phyloP scores from a whole-genome alignment of 1,140 invertebrate species.

The Drosophila kepulauana region DNA sequence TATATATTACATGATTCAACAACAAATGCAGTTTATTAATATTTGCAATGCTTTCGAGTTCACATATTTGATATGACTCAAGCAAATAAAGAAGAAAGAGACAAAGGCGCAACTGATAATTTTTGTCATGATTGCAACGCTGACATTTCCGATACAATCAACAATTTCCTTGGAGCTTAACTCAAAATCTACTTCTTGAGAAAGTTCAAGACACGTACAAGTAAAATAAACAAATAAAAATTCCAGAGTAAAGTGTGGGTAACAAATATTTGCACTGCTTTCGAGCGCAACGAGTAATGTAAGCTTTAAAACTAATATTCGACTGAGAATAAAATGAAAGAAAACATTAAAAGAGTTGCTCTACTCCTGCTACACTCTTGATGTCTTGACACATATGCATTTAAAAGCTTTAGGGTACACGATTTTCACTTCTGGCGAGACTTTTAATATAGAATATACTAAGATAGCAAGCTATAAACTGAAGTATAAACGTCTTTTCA shows the following conservation, averaged over 20 bases:
- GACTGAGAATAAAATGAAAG: neutral
- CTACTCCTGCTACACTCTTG: too few species aligned
- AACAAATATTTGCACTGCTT: neutral
- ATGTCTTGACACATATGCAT: too few species aligned
- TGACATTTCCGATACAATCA: conserved; percentile 3
- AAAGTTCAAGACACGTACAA: neutral
- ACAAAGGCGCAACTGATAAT: conserved; percentile 13
- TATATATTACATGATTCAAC: conserved; percentile 20
- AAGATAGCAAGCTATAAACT: too few species aligned
- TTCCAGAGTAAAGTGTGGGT: too few species aligned
- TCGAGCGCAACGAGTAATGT: neutral
- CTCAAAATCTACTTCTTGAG: neutral
- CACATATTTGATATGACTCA: conserved; percentile 14
- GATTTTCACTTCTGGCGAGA: too few species aligned
- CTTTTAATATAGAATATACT: too few species aligned
- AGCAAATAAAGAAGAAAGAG: conserved; percentile 3
- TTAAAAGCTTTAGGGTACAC: too few species aligned
- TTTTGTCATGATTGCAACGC: neutral
- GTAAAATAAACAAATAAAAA: too few species aligned
- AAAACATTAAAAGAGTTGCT: too few species aligned
- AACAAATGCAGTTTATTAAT: conserved; percentile 21
- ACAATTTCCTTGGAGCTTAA: neutral
- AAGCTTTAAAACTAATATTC: neutral
- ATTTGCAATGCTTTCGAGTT: conserved; percentile 26
- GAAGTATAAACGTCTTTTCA: too few species aligned